Evolutionary conservation across 2,888 invertebrate species (phyloP), one percentile per base, ranked within the genome.

Genomic region (Lithophane ornitopus): DNA sequence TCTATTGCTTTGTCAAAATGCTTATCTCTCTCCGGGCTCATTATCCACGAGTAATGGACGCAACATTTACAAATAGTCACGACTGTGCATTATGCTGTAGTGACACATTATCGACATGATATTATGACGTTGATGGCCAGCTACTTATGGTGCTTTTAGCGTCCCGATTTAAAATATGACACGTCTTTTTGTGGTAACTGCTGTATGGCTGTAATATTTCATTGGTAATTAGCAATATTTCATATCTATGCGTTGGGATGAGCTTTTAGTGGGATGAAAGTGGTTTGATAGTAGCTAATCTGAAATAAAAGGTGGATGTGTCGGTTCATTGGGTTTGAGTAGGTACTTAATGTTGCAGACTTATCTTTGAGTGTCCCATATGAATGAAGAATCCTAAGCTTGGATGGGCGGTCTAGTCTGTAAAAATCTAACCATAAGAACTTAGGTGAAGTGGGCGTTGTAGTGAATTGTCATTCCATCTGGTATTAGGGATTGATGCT

Each of bases 61-160:
- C 74, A 81, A 89, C 90, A 91, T 92, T 93, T 90, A 91, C 90
- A 88, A 90, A 91, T 90, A 89, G 93, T 93, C 93, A 93, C 92
- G 94, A 93, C 88, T 88, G 83, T 78, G 86, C 86, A 83, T 88
- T 90, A 87, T 89, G 83, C 77, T 78, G 80, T 87, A 86, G 87
- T 88, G 88, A 87, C 89, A 89, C 86, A 87, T 89, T 88, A 91
- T 91, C 88, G 87, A 85, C 82, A 85, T 85, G 83, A 88, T 84
- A 89, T 89, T 87, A 90, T 89, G 87, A 90, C 85, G 83, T 86
- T 90, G 89, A 89, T 87, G 89, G 82, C 85, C 84, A 54, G 84
- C 84, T 79, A 83, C 87, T 84, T 85, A 89, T 85, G 81, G 87
- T 77, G 84, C 85, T 84, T 87, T 87, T 87, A 87, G 88, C 80